Evolutionary conservation across 1,140 invertebrate genomes (phyloP).

Genomic region (Araneus ventricosus): DNA sequence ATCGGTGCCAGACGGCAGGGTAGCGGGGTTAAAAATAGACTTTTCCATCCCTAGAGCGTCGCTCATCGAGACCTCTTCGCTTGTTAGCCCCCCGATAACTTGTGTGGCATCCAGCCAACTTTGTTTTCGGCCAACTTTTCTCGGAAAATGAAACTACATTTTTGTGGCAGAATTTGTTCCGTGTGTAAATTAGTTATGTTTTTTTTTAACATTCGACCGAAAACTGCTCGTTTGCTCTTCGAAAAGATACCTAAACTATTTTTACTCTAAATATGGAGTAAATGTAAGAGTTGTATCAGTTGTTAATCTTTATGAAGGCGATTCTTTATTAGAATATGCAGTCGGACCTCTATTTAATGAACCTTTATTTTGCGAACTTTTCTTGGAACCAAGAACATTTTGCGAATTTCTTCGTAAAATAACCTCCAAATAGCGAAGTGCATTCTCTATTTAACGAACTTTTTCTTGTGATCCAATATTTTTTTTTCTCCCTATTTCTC

Average conservation of each 20-base stretch:
- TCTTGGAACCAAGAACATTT: too few species aligned
- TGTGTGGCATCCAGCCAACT: neutral
- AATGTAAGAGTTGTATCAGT: too few species aligned
- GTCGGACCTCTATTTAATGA: too few species aligned
- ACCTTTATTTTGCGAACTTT: too few species aligned
- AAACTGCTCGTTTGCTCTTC: neutral
- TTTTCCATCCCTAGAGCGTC: neutral
- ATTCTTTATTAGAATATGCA: too few species aligned
- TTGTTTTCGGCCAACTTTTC: neutral
- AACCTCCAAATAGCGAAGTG: too few species aligned
- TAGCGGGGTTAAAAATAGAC: neutral
- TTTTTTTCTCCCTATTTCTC: too few species aligned
- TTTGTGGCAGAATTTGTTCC: neutral
- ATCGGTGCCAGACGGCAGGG: neutral
- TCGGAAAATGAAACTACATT: neutral
- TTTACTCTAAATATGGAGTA: neutral
- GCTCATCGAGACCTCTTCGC: slow-evolving; percentile 2
- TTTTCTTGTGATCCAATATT: too few species aligned
- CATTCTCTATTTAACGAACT: too few species aligned
- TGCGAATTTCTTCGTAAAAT: too few species aligned
- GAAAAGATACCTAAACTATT: neutral
- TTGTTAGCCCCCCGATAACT: neutral
- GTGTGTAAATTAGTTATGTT: neutral
- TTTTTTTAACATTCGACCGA: neutral
- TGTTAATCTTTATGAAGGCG: too few species aligned